These are phyloP conservation scores for Spialia ferax DNA, from an alignment of 2,888 invertebrate species.

Conservation along the genomic window DNA sequence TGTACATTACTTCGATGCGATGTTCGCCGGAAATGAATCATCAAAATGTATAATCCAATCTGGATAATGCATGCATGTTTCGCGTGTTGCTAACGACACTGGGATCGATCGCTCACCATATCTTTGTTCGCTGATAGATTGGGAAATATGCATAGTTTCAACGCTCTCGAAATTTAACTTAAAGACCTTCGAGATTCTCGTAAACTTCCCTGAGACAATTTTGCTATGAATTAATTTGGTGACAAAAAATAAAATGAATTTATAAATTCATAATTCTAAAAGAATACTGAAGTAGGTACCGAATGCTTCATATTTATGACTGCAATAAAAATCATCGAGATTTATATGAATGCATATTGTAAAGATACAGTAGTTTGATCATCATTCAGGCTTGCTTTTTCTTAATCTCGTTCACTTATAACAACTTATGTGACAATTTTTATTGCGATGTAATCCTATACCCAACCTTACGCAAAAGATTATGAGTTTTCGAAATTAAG, in stretches of 20 bases:
- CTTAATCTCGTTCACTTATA: too few relatives aligned
- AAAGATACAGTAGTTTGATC: too few relatives aligned
- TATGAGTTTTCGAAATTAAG: too few relatives aligned
- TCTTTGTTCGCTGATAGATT: conserved; percentile 13
- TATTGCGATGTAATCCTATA: too few relatives aligned
- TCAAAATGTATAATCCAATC: conserved; percentile 20
- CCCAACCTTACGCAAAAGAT: too few relatives aligned
- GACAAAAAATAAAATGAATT: neutral
- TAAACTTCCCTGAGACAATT: neutral
- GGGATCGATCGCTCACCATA: conserved; percentile 13
- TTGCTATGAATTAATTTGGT: neutral
- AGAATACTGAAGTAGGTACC: too few relatives aligned
- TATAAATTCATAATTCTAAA: too few relatives aligned
- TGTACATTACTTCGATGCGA: neutral
- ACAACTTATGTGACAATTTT: too few relatives aligned
- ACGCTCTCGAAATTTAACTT: neutral
- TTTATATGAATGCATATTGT: too few relatives aligned
- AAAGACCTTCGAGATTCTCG: neutral
- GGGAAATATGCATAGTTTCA: conserved; percentile 8
- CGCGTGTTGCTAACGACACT: conserved; percentile 20
- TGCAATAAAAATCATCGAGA: too few relatives aligned
- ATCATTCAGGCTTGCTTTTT: too few relatives aligned
- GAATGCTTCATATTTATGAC: too few relatives aligned
- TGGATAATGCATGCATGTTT: conserved; percentile 34
- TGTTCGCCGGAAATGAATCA: conserved; percentile 10